Base-by-base conservation (phyloP, 2,113 vertebrate species). In the Antechinus stuartii region DNA sequence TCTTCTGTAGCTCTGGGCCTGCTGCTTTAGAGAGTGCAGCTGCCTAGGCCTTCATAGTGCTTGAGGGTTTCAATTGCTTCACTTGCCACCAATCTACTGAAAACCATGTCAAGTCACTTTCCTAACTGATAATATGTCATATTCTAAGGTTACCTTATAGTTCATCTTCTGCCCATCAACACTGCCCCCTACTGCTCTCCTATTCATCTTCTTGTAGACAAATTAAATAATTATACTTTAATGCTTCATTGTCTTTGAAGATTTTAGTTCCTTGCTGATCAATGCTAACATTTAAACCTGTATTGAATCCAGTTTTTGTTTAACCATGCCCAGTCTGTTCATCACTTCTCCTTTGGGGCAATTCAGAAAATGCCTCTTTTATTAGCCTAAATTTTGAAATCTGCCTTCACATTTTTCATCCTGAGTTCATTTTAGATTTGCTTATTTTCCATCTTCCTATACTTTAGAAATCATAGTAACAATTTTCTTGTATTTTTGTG, bases 1-100 rank as follows among this genome's bases (percentile, higher is more conserved):
- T 97, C 97, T 8, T 54, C 54, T 99, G 99, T 92, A 99, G 97
- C 11, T 98, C 96, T 10, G 98, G 98, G 5, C 99, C 99, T 16
- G 99, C 99, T 0, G 98, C 99, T 35, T 95, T 95, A 0, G 97
- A 94, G 76, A 99, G 97, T 0, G 98, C 98, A 0, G 0, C 52
- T 0, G 98, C 97, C 24, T 11, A 99, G 98, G 57, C 99, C 99
- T 0, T 97, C 97, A 0, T 7, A 27, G 53, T 98, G 99, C 19
- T 97, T 94, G 7, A 99, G 97, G 25, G 97, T 90, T 46, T 98
- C 96, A 22, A 98, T 99, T 14, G 98, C 96, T 0, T 98, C 96
- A 68, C 98, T 99, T 9, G 99, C 99, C 35, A 99, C 97, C 53
- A 98, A 3, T 99, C 95, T 0, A 98, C 98, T 0, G 96, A 95